Conservation (phyloP, 2,797 vertebrate species). For the Cirrhinus molitorella region DNA sequence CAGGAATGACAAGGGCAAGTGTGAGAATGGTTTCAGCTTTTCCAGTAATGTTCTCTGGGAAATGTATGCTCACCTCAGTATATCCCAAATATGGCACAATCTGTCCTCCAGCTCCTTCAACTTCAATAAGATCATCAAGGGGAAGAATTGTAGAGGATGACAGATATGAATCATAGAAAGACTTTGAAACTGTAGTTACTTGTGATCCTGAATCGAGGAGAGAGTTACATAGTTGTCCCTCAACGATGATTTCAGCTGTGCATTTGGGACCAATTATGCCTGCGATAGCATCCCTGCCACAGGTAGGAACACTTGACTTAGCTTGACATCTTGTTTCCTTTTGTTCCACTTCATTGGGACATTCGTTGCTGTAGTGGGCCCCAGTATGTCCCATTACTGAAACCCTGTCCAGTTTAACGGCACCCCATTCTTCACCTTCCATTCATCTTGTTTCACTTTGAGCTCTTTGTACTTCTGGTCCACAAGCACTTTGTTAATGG, state of each 20-base stretch:
- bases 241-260: background rate
- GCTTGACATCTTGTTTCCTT: background rate
- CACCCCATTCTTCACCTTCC: too few relatives aligned
- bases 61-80: background rate
- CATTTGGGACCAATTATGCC: constrained; percentile 18
- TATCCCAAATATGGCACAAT: constrained; percentile 54
- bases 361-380: background rate
- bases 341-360: background rate
- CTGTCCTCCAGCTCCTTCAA: constrained; percentile 47
- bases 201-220: constrained; percentile 50
- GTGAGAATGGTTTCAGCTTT: background rate
- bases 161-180: constrained; percentile 40
- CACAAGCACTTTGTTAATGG: constrained; percentile 24
- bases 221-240: background rate
- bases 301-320: background rate
- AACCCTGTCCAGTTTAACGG: constrained; percentile 46
- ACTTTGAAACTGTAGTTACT: constrained; percentile 53
- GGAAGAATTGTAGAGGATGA: constrained; percentile 22
- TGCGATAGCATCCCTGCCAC: background rate
- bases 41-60: background rate
- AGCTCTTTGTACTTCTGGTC: constrained; percentile 46
- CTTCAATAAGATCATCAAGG: constrained; percentile 32
- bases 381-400: constrained; percentile 45
- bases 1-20: constrained; percentile 49
- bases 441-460: too few relatives aligned